Conservation (phyloP, 2,888 invertebrate species). For the Polyommatus icarus region DNA sequence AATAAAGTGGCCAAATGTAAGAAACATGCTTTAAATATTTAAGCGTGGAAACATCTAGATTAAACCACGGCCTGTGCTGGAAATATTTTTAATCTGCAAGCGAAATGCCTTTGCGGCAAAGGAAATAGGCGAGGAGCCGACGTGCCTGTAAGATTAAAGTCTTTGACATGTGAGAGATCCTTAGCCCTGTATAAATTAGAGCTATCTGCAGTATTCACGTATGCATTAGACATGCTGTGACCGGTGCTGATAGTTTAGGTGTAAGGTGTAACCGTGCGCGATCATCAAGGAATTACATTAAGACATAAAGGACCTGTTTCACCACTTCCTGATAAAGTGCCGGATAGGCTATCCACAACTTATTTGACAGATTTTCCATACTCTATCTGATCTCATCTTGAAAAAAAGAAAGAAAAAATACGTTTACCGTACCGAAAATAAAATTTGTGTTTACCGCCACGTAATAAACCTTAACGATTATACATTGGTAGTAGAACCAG, state of each 20-base stretch:
- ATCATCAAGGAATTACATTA: no score
- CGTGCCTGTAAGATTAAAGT: conserved; percentile 25
- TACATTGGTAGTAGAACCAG: background rate
- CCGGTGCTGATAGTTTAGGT: background rate
- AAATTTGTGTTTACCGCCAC: background rate
- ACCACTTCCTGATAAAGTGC: no score
- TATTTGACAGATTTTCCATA: no score
- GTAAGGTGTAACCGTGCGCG: no score
- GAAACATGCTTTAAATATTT: conserved; percentile 16
- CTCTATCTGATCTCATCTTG: no score
- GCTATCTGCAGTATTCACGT: background rate
- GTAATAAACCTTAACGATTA: background rate
- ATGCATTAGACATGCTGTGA: background rate
- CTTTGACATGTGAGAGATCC: conserved; percentile 15
- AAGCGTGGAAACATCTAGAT: conserved; percentile 5
- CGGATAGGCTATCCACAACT: no score
- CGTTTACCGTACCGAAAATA: no score
- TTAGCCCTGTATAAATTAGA: conserved; percentile 20
- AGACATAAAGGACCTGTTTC: no score
- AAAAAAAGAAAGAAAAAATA: no score
- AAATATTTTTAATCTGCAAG: conserved; percentile 29
- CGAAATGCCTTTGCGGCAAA: conserved; percentile 19
- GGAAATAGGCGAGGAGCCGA: conserved; percentile 1
- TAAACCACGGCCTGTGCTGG: conserved; percentile 21
- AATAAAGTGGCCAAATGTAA: background rate